Evolutionary conservation across 2,113 vertebrate genomes (phyloP), one percentile per base, ranked within the genome.

Genomic region (Apteryx owenii): DNA sequence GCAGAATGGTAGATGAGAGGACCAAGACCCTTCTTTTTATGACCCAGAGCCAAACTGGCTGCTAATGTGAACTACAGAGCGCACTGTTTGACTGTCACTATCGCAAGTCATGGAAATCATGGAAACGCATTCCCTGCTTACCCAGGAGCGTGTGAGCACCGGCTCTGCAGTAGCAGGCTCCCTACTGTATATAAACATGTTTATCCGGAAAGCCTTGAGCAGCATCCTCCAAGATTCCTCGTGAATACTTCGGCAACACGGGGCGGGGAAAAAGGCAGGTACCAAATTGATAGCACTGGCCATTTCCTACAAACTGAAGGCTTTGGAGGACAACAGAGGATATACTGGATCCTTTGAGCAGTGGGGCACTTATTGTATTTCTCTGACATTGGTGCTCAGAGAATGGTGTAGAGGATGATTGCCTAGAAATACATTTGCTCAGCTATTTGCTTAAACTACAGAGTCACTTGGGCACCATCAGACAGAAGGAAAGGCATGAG

Each of bases 371-470:
- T 90, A 76, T 10, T 51, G 1, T 78, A 53, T 81, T 93, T 93
- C 64, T 73, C 64, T 81, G 73, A 81, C 81, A 75, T 4, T 51
- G 42, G 68, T 73, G 76, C 53, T 83, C 5, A 9, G 79, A 88
- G 66, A 85, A 83, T 14, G 68, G 81, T 23, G 28, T 60, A 44
- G 81, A 75, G 68, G 71, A 88, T 90, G 81, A 64, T 51, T 29
- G 19, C 64, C 64, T 85, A 64, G 68, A 95, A 94, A 86, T 81
- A 78, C 22, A 89, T 91, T 89, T 88, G 60, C 79, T 95, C 90
- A 94, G 93, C 60, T 96, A 85, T 97, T 96, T 90, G 76, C 65
- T 85, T 88, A 83, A 97, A 91, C 91, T 91, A 65, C 61, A 71
- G 85, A 88, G 75, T 60, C 89, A 96, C 87, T 80, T 94, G 89